Percentiles rank a stretch among this genome's conserved stretches.
Conservation (phyloP, 92 coral and sea anemone genomes). For the Blastomussa wellsi region DNA sequence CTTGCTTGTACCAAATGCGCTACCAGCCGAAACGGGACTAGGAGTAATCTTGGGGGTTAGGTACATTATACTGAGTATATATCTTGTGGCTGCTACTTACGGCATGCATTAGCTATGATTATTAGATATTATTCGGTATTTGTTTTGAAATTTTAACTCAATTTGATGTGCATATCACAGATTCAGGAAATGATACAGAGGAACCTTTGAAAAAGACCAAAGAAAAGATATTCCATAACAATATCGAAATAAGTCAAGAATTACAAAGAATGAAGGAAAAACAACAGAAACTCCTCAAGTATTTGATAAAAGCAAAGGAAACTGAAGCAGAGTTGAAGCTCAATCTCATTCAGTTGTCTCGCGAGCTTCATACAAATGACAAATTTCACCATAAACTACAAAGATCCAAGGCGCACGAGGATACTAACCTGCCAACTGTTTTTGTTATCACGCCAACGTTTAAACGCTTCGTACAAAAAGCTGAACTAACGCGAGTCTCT, state of each 20-base stretch:
- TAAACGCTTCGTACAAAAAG: slow-evolving; percentile 82
- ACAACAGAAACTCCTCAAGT: slow-evolving; percentile 9
- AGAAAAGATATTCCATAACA: neutral
- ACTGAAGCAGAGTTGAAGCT: slow-evolving; percentile 19
- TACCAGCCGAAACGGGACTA: too few relatives aligned
- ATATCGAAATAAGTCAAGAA: neutral
- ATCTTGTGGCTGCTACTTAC: too few relatives aligned
- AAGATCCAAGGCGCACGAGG: neutral
- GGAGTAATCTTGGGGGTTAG: too few relatives aligned
- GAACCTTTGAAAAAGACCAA: neutral
- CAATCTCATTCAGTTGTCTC: slow-evolving; percentile 11
- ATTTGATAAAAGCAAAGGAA: slow-evolving; percentile 28
- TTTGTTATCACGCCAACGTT: slow-evolving; percentile 82
- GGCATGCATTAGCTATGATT: too few relatives aligned
- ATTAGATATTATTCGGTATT: too few relatives aligned
- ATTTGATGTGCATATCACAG: neutral
- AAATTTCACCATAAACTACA: neutral
- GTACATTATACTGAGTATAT: too few relatives aligned
- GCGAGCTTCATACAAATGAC: neutral
- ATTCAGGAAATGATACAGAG: slow-evolving; percentile 2
- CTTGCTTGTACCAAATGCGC: too few relatives aligned
- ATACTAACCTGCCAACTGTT: slow-evolving; percentile 55
- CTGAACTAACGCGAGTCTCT: slow-evolving; percentile 80
- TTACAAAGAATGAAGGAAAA: slow-evolving; percentile 6
- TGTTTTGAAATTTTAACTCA: too few relatives aligned